Conservation (phyloP, 2,888 invertebrate species). For the Andrena bicolor region DNA sequence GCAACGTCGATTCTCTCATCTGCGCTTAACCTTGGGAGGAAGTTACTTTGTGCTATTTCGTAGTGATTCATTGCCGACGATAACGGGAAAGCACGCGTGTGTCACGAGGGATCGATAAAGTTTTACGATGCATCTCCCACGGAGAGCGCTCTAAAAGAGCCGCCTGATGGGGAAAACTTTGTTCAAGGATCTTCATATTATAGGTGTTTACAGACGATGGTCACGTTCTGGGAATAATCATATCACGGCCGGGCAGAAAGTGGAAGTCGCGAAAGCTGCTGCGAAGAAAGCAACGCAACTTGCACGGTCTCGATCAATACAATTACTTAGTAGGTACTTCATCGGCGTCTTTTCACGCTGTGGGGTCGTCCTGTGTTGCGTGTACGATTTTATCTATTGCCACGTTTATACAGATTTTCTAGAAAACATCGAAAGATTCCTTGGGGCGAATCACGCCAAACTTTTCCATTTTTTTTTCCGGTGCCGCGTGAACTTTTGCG, state of each 20-base stretch:
- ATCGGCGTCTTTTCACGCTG: background rate
- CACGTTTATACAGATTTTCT: too few relatives aligned
- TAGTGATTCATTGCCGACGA: conserved; percentile 55
- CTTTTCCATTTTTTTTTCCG: background rate
- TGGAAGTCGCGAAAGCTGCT: background rate
- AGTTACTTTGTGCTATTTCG: conserved; percentile 25
- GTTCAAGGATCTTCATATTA: background rate
- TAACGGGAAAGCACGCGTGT: conserved; percentile 59
- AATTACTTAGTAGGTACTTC: background rate
- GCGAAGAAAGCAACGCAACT: background rate
- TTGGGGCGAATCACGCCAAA: too few relatives aligned
- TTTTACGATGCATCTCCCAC: conserved; percentile 31
- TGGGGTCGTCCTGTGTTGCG: background rate
- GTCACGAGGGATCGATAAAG: conserved; percentile 56
- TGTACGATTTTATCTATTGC: background rate
- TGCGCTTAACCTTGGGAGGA: conserved; percentile 42
- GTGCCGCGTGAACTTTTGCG: too few relatives aligned
- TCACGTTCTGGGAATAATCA: background rate
- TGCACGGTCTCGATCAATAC: background rate
- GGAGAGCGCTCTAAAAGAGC: background rate
- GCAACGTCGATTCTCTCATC: background rate
- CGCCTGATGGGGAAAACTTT: background rate
- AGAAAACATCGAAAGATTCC: too few relatives aligned
- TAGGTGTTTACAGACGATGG: background rate
- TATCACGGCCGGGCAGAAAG: background rate